These are phyloP conservation scores for Troilus luridus DNA, from an alignment of 2,888 invertebrate genomes.

Conservation along the genomic window DNA sequence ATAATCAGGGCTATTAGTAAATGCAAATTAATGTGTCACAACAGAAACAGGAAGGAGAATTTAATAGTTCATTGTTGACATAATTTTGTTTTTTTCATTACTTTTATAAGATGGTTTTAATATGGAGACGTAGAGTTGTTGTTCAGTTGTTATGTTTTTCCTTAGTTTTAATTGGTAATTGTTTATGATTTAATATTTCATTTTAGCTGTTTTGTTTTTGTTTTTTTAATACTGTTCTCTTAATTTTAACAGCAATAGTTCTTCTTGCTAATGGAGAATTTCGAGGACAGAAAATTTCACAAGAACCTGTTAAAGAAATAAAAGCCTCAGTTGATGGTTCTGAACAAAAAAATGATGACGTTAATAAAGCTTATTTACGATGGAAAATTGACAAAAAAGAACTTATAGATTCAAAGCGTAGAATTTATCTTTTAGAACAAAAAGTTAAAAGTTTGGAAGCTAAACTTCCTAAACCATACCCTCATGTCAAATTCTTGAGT, in stretches of 20 bases:
- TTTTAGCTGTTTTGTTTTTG: neutral
- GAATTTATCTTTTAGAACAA: constrained; percentile 68
- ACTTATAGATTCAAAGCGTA: constrained; percentile 64
- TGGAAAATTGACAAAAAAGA: constrained; percentile 60
- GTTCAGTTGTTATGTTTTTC: neutral
- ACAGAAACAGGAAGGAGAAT: constrained; percentile 41
- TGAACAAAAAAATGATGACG: constrained; percentile 22
- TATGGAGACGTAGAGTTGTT: constrained; percentile 33
- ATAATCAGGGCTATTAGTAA: constrained; percentile 22
- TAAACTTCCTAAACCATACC: constrained; percentile 82
- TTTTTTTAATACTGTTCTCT: neutral
- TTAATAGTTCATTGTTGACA: constrained; percentile 46
- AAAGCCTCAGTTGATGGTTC: neutral
- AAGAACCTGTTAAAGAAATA: constrained; percentile 6
- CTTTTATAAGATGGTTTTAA: constrained; percentile 23
- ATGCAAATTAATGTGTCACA: constrained; percentile 37
- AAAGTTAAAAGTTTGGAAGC: constrained; percentile 81
- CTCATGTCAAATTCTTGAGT: constrained; percentile 91
- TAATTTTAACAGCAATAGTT: constrained; percentile 25
- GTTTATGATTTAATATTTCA: neutral
- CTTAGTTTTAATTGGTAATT: constrained; percentile 33
- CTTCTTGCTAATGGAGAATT: constrained; percentile 38
- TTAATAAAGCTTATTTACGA: neutral
- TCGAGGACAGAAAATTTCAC: neutral
- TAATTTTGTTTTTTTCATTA: neutral